A percentile compares a stretch with the other conserved stretches of the same genome.
These are phyloP conservation scores for Microctenopoma steveboyesi DNA, from an alignment of 2,797 vertebrate species.

Conservation along the genomic window DNA sequence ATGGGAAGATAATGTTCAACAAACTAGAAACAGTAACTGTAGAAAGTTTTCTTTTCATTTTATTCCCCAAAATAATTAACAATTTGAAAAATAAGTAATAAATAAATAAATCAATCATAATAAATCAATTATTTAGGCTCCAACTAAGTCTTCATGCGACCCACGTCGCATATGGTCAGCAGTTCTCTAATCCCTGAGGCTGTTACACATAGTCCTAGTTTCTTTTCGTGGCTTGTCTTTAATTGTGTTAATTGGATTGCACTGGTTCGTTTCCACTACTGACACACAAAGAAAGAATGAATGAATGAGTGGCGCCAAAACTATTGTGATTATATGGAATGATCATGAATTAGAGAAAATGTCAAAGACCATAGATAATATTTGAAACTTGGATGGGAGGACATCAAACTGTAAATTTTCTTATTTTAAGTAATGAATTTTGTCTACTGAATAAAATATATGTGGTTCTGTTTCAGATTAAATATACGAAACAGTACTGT, in stretches of 20 bases:
- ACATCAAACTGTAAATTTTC: too few relatives aligned
- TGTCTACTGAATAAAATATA: too few relatives aligned
- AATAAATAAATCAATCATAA: too few relatives aligned
- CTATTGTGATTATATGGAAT: not conserved
- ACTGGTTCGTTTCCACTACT: conserved; percentile 42
- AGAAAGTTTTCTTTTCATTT: too few relatives aligned
- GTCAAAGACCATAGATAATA: not conserved
- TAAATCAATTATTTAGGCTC: too few relatives aligned
- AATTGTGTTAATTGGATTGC: conserved; percentile 69
- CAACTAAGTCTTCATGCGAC: not conserved
- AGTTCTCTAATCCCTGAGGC: conserved; percentile 59
- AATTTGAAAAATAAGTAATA: too few relatives aligned
- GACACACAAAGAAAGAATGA: conserved; percentile 53
- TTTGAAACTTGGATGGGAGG: too few relatives aligned
- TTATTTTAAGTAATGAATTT: too few relatives aligned
- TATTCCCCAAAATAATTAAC: too few relatives aligned
- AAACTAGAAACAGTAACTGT: too few relatives aligned
- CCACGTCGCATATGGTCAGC: conserved; percentile 26
- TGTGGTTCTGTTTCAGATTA: too few relatives aligned
- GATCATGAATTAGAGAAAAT: not conserved
- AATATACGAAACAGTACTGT: too few relatives aligned
- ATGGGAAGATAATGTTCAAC: not conserved
- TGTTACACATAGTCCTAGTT: conserved; percentile 46
- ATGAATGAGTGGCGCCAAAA: conserved; percentile 17
- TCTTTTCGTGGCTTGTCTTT: conserved; percentile 46